Evolutionary conservation across 2,888 invertebrate species (phyloP).

Genomic region (Cephus nigrinus): DNA sequence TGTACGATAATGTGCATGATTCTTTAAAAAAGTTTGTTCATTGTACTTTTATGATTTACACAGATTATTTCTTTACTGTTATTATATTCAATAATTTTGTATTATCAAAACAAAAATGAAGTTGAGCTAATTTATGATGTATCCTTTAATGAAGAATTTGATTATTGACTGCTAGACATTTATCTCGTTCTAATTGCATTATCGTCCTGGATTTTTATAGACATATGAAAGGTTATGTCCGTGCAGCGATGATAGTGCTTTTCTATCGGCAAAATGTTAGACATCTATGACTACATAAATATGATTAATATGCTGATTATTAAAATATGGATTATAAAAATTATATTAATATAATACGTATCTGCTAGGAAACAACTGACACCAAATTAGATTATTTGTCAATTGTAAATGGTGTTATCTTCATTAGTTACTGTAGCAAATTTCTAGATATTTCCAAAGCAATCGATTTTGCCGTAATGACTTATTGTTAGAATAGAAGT

Average conservation of each 20-base stretch:
- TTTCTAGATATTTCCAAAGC: background rate
- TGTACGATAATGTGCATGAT: background rate
- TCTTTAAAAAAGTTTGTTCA: background rate
- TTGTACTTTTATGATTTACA: background rate
- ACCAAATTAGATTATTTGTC: background rate
- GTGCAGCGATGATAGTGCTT: background rate
- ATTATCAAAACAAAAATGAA: background rate
- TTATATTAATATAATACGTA: too few species aligned
- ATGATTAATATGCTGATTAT: background rate
- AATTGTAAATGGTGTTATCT: background rate
- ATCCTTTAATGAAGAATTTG: background rate
- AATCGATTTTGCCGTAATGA: too few species aligned
- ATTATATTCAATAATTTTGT: background rate
- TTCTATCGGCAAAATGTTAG: background rate
- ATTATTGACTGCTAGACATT: background rate
- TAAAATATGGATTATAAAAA: background rate
- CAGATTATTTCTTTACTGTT: background rate
- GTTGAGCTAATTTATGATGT: background rate
- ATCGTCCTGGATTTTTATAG: background rate
- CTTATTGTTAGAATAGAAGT: too few species aligned
- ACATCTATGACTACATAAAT: background rate
- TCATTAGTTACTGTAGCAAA: background rate
- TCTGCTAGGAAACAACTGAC: background rate
- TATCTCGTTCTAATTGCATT: background rate
- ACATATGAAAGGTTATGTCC: background rate